Evolutionary conservation across 2,113 vertebrate species (phyloP).

Genomic region (Lota lota): DNA sequence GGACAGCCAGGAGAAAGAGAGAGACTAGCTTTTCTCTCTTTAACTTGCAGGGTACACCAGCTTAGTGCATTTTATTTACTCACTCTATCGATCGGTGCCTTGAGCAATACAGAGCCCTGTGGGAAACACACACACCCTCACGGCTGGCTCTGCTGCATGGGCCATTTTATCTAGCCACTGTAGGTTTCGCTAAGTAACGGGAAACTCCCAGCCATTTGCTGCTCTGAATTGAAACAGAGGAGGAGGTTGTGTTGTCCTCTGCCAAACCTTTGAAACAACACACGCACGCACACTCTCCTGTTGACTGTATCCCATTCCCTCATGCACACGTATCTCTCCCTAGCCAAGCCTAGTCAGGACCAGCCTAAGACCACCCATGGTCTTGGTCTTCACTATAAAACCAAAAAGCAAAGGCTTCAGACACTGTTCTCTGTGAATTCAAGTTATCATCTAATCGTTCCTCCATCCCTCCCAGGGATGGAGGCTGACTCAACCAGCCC

Average conservation of each 20-base stretch:
- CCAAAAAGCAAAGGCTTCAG: too few species aligned
- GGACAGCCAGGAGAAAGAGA: slow-evolving; percentile 52
- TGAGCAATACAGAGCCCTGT: slow-evolving; percentile 56
- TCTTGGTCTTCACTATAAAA: too few species aligned
- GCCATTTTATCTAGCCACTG: slow-evolving; percentile 39
- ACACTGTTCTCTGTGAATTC: too few species aligned
- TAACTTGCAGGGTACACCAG: slow-evolving; percentile 69
- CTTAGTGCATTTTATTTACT: slow-evolving; percentile 76
- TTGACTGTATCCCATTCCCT: slow-evolving; percentile 3
- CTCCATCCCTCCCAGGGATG: too few species aligned
- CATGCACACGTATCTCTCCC: too few species aligned
- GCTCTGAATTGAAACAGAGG: slow-evolving; percentile 35
- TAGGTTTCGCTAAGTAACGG: slow-evolving; percentile 32
- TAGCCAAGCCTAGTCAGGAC: too few species aligned
- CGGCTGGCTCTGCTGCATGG: slow-evolving; percentile 26
- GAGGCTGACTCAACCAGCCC: too few species aligned
- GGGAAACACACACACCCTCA: slow-evolving; percentile 33
- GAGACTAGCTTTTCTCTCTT: slow-evolving; percentile 65
- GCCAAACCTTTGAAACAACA: slow-evolving; percentile 11
- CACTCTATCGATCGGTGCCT: slow-evolving; percentile 68
- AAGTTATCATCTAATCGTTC: too few species aligned
- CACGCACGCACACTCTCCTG: neutral
- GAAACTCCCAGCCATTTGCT: slow-evolving; percentile 54
- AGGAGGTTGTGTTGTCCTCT: slow-evolving; percentile 23
- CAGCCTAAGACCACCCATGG: too few species aligned